Percentiles rank a stretch among this genome's conserved stretches.
Evolutionary conservation across 2,888 invertebrate species (phyloP).

Genomic region (Sphecodes monilicornis): DNA sequence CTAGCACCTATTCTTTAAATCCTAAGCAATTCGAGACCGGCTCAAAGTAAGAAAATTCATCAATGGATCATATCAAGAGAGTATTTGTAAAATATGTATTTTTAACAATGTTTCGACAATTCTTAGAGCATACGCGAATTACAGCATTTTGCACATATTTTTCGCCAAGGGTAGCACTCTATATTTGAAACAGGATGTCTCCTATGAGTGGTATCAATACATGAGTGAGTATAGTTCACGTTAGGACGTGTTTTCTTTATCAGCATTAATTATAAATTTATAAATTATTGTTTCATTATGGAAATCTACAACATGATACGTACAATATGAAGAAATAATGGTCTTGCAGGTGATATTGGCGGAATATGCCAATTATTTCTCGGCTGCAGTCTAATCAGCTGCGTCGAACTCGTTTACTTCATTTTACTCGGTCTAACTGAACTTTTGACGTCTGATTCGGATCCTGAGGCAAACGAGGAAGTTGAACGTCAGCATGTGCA

Average conservation of each 20-base stretch:
- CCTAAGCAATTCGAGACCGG: rapidly evolving
- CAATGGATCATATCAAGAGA: not conserved
- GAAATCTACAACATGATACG: not conserved
- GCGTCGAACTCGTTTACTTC: constrained; percentile 88
- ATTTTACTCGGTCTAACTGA: constrained; percentile 83
- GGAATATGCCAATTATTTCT: constrained; percentile 88
- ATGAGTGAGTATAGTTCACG: constrained; percentile 78
- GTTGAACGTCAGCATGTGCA: not conserved
- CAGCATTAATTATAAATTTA: not conserved
- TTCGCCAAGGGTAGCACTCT: constrained; percentile 74
- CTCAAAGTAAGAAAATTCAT: not conserved
- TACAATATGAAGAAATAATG: not conserved
- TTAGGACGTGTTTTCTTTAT: not conserved
- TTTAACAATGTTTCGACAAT: not conserved
- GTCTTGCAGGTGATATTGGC: constrained; percentile 87
- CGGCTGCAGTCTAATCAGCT: constrained; percentile 88
- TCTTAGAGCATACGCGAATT: constrained; percentile 44
- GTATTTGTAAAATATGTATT: not conserved
- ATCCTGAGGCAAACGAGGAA: not conserved
- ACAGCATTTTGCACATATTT: constrained; percentile 78
- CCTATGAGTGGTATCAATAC: constrained; percentile 81
- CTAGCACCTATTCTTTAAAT: constrained; percentile 37
- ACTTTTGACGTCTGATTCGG: not conserved
- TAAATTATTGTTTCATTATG: not conserved
- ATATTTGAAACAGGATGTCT: constrained; percentile 77